Conservation (phyloP, 2,888 invertebrate species). For the Conops quadrifasciatus region DNA sequence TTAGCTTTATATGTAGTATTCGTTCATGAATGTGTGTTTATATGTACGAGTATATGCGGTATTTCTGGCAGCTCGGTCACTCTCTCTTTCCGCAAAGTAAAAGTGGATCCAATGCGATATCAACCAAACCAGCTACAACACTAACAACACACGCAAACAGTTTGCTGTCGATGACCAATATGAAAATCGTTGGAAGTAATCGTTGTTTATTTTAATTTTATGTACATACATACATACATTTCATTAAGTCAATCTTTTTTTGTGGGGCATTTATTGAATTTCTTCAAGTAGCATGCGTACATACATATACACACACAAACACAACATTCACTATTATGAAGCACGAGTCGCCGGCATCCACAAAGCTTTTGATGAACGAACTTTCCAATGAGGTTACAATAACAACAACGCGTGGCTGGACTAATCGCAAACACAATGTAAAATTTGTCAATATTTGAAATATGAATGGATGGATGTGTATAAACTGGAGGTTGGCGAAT, state of each 20-base stretch:
- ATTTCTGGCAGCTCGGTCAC: constrained; percentile 42
- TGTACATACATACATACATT: background rate
- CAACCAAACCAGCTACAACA: constrained; percentile 23
- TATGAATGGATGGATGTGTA: constrained; percentile 1
- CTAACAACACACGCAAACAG: constrained; percentile 8
- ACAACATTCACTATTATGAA: background rate
- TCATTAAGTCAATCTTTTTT: background rate
- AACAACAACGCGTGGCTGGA: constrained; percentile 29
- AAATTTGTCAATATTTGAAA: background rate
- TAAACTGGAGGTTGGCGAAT: too few relatives aligned
- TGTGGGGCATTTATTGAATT: background rate
- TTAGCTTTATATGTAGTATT: background rate
- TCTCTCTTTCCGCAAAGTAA: constrained; percentile 62
- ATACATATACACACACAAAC: background rate
- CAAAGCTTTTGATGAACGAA: constrained; percentile 46
- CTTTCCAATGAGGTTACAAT: constrained; percentile 53
- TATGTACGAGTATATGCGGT: constrained; percentile 9
- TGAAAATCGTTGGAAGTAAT: background rate
- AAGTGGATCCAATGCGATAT: constrained; percentile 49
- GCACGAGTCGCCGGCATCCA: constrained; percentile 6
- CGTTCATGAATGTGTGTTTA: background rate
- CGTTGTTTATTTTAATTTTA: background rate
- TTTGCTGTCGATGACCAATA: constrained; percentile 9
- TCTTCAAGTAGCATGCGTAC: background rate
- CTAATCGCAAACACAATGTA: background rate